Conservation (phyloP, 2,888 invertebrate genomes). For the Anthophora plumipes region DNA sequence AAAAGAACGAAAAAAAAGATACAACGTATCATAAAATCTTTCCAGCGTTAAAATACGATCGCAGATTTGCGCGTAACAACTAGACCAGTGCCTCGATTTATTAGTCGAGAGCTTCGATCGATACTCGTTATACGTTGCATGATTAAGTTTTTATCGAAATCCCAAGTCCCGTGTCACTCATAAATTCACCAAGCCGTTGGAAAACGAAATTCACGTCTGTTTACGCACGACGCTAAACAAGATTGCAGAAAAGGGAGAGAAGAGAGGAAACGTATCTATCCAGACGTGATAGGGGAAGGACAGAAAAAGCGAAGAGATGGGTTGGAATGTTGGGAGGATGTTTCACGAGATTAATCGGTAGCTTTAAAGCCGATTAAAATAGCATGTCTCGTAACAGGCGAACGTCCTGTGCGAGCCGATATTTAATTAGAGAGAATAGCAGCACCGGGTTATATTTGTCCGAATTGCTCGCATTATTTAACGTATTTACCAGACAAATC, state of each 20-base stretch:
- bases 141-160: conserved; percentile 70
- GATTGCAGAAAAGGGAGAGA: background rate
- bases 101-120: conserved; percentile 41
- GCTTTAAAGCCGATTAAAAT: conserved; percentile 64
- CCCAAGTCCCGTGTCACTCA: conserved; percentile 55
- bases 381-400: conserved; percentile 36
- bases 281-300: background rate
- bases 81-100: conserved; percentile 50
- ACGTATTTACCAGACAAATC: conserved; percentile 50
- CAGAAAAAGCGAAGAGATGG: background rate
- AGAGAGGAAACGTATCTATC: background rate
- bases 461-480: conserved; percentile 40
- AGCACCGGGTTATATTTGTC: conserved; percentile 21
- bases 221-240: conserved; percentile 20
- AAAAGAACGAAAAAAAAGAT: background rate
- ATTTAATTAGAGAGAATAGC: conserved; percentile 62
- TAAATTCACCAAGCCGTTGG: conserved; percentile 52
- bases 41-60: conserved; percentile 41
- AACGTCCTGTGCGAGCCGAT: conserved; percentile 27
- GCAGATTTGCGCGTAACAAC: conserved; percentile 8
- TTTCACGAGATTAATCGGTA: conserved; percentile 48
- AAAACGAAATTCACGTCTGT: conserved; percentile 33
- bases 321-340: background rate
- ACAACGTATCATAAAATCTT: conserved; percentile 44
- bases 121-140: conserved; percentile 56